A percentile compares a stretch with the other conserved stretches of the same genome.
Conservation (phyloP, 2,113 vertebrate species). For the Bambusicola thoracicus region DNA sequence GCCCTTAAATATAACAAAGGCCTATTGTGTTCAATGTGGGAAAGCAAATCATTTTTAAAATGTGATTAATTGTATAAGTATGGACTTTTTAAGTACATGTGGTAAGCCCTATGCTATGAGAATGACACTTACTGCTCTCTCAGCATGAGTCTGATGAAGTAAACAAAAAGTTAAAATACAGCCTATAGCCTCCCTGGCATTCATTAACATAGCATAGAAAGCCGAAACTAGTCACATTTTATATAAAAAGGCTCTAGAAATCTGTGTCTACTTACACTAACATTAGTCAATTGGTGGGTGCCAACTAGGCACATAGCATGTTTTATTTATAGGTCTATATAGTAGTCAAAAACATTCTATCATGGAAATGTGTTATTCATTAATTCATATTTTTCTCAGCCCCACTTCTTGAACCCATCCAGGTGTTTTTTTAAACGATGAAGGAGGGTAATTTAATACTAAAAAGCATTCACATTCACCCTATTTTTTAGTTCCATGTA, state of each 20-base stretch:
- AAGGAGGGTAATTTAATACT: conserved; percentile 63
- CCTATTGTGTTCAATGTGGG: conserved; percentile 74
- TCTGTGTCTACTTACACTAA: conserved; percentile 75
- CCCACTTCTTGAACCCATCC: conserved; percentile 70
- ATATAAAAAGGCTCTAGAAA: conserved; percentile 76
- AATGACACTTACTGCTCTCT: conserved; percentile 68
- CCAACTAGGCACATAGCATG: conserved; percentile 58
- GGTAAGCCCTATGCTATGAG: conserved; percentile 56
- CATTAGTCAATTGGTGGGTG: conserved; percentile 65
- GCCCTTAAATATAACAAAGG: conserved; percentile 74
- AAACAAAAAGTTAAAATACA: conserved; percentile 78
- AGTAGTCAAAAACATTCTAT: conserved; percentile 71
- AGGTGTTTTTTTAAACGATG: conserved; percentile 72
- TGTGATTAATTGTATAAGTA: conserved; percentile 70
- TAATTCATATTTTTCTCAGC: conserved; percentile 78
- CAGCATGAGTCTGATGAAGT: conserved; percentile 58
- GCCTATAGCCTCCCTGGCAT: conserved; percentile 67
- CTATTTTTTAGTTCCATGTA: conserved; percentile 54
- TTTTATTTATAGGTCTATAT: conserved; percentile 77
- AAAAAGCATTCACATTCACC: conserved; percentile 36
- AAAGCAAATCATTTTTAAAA: conserved; percentile 73
- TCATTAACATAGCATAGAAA: conserved; percentile 77
- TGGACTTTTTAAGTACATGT: conserved; percentile 61
- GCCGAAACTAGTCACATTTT: conserved; percentile 73
- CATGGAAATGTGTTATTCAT: conserved; percentile 77